Percentiles rank a stretch among this genome's conserved stretches.
Conservation (phyloP, 2,888 invertebrate species). For the Pteria penguin region DNA sequence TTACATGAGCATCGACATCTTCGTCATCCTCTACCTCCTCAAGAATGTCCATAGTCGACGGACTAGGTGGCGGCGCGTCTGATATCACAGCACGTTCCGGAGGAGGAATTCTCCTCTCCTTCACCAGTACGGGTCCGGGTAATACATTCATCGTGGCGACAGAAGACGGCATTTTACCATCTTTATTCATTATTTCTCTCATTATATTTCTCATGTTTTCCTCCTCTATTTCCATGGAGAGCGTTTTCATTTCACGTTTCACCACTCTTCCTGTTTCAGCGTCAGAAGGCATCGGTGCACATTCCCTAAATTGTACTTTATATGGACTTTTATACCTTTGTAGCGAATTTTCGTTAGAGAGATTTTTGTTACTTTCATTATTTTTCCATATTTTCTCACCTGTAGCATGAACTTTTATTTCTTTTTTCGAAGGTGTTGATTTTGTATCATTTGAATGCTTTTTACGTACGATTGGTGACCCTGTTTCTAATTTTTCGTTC, state of each 20-base stretch:
- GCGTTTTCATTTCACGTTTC: conserved; percentile 11
- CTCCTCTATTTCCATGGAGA: conserved; percentile 22
- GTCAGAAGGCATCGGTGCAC: background rate
- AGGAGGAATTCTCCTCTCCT: conserved; percentile 17
- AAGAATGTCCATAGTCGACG: conserved; percentile 57
- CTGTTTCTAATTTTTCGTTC: background rate
- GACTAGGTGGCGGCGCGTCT: conserved; percentile 66
- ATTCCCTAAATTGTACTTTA: background rate
- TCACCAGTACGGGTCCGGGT: conserved; percentile 26
- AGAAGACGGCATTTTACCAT: background rate
- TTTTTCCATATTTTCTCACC: no score
- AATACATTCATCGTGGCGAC: conserved; percentile 21
- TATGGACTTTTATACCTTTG: no score
- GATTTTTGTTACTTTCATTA: no score
- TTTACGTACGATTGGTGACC: background rate
- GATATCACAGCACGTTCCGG: conserved; percentile 26
- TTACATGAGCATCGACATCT: conserved; percentile 35
- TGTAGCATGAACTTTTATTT: no score
- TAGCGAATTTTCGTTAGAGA: no score
- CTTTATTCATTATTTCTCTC: background rate
- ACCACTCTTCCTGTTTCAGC: background rate
- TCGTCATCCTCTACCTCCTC: conserved; percentile 45
- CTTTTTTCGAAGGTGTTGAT: no score
- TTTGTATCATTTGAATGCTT: conserved; percentile 5
- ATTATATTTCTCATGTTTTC: conserved; percentile 14